phyloP scores from a whole-genome alignment of 2,888 invertebrate genomes.

The Fragum sueziense region DNA sequence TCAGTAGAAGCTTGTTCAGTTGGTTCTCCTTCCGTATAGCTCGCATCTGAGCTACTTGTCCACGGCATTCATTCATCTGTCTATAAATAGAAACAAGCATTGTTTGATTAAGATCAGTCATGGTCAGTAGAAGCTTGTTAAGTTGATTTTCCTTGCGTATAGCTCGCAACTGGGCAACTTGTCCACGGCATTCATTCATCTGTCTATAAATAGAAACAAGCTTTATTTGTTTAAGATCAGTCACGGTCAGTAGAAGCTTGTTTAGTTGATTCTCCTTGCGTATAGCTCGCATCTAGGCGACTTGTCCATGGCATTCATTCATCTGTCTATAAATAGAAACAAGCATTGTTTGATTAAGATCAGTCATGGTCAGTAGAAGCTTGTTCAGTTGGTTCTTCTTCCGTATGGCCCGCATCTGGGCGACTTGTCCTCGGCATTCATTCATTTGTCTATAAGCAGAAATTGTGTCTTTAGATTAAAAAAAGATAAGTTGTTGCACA shows the following conservation, averaged over 20 bases:
- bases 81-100: constrained; percentile 9
- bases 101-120: too few relatives aligned
- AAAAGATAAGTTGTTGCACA: too few relatives aligned
- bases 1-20: constrained; percentile 67
- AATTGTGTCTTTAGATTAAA: too few relatives aligned
- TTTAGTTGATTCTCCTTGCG: constrained; percentile 70
- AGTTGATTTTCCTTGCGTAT: constrained; percentile 67
- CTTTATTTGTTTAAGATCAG: too few relatives aligned
- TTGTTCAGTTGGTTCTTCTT: constrained; percentile 70
- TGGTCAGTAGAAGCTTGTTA: constrained; percentile 66
- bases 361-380: constrained; percentile 69
- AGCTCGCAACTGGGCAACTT: constrained; percentile 35
- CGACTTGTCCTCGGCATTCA: constrained; percentile 35
- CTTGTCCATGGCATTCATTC: constrained; percentile 36
- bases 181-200: constrained; percentile 40
- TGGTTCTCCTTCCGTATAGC: constrained; percentile 65
- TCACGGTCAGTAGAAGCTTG: constrained; percentile 67
- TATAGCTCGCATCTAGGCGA: constrained; percentile 37
- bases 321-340: constrained; percentile 30
- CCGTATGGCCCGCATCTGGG: constrained; percentile 39
- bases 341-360: neutral
- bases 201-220: constrained; percentile 34
- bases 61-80: constrained; percentile 37
- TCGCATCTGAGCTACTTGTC: constrained; percentile 37
- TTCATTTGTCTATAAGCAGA: constrained; percentile 40